Base-by-base conservation (phyloP, 2,113 vertebrate species). In the Harpagus bidentatus region DNA sequence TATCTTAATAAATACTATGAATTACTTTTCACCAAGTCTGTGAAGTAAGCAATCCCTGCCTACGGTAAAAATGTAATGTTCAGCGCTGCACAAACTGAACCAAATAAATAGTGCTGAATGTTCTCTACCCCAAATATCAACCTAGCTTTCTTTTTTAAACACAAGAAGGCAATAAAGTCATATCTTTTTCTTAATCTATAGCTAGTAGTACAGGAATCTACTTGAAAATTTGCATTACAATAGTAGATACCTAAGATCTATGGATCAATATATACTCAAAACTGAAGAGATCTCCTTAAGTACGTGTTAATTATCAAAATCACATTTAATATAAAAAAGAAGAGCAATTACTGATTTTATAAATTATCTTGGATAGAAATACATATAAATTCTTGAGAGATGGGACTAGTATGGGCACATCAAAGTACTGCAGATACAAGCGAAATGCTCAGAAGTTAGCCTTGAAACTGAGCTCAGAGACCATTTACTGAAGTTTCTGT, bases 261-360 rank as follows among this genome's bases (percentile, higher is more conserved):
- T 0, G 0, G 19, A 67, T 69, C 5, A 45, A 16, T 14, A 34
- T 21, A 38, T 77, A 55, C 18, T 53, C n/a, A 79, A 86, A 94
- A 72, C 16, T 25, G 52, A 90, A 40, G 5, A 71, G 6, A 16
- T 67, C 3, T 82, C 26, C 23, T 55, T 21, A 74, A 79, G 10
- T 22, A 72, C 7, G 38, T 0, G 0, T 59, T 62, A 55, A 58
- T 58, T 80, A 71, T 28, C 19, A 67, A 72, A 93, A 53, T 0
- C 3, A 36, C 7, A 36, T 8, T 43, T 72, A 28, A 45, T 34
- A 48, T 16, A 45, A 53, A 53, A 83, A 62, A 38, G 16, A 38
- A 67, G 15, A 5, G 4, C 19, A 67, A 5, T 38, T 50, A 36
- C 5, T 55, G n/a, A 52, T 89, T 86, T 76, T 92, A 17, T 56